These are phyloP conservation scores for Enteromius radiatus DNA, from an alignment of 2,797 vertebrate species.

Conservation along the genomic window DNA sequence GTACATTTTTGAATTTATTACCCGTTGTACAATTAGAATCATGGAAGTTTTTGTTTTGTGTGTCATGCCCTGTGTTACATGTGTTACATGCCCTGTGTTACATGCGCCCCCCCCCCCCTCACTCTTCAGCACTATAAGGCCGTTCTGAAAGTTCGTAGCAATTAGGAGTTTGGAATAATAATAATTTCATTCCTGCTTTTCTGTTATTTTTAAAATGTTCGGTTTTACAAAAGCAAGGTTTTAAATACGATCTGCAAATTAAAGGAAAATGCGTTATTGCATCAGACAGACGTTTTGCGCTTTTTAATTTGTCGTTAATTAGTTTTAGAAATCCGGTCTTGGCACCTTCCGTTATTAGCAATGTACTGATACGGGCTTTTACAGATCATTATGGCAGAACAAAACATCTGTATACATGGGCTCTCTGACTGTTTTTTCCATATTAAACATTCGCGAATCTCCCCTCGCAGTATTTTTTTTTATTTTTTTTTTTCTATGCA, in stretches of 20 bases:
- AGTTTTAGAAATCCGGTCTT: background rate
- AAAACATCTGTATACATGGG: constrained; percentile 26
- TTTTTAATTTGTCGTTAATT: background rate
- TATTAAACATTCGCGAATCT: constrained; percentile 32
- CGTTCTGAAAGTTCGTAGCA: background rate
- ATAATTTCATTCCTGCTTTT: background rate
- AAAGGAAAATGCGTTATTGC: background rate
- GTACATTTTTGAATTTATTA: constrained; percentile 20
- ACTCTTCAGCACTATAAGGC: background rate
- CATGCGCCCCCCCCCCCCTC: background rate
- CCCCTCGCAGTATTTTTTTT: background rate
- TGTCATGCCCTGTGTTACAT: background rate
- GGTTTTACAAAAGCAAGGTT: constrained; percentile 33
- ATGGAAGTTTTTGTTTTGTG: constrained; percentile 1
- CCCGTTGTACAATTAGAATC: constrained; percentile 24
- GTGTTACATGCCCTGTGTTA: background rate
- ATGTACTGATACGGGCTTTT: background rate
- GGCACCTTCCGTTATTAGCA: background rate
- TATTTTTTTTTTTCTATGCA: background rate
- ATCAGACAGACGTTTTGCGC: background rate
- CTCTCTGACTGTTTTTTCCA: constrained; percentile 52
- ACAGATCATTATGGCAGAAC: background rate
- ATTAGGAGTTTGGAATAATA: background rate
- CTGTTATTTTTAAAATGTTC: constrained; percentile 8
- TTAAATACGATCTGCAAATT: background rate